Percentiles rank a stretch among this genome's conserved stretches.
These are phyloP conservation scores for Schizopygopsis pylzovi DNA, from an alignment of 2,797 vertebrate genomes.

Conservation along the genomic window DNA sequence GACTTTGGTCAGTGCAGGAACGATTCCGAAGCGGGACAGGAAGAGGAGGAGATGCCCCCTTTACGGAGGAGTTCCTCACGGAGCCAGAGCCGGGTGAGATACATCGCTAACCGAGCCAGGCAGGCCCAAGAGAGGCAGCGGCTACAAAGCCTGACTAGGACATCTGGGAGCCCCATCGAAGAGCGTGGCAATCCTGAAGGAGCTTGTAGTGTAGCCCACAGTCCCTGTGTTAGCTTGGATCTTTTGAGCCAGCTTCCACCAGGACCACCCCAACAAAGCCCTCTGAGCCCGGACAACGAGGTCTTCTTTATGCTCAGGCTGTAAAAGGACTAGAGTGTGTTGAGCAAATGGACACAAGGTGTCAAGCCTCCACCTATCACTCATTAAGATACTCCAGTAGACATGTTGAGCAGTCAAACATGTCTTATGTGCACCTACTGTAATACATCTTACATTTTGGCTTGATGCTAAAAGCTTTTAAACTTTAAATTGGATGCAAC, in stretches of 20 bases:
- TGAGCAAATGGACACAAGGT: background rate
- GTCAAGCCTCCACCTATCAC: background rate
- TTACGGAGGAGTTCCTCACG: constrained; percentile 87
- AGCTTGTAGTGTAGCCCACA: constrained; percentile 83
- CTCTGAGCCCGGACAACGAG: constrained; percentile 73
- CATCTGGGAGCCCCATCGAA: constrained; percentile 78
- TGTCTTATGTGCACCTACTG: constrained; percentile 21
- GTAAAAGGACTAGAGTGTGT: constrained; percentile 53
- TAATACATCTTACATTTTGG: constrained; percentile 14
- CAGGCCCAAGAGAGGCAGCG: constrained; percentile 90
- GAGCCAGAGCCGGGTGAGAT: constrained; percentile 92
- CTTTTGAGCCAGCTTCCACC: constrained; percentile 69
- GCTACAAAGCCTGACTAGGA: constrained; percentile 75
- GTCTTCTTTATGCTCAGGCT: constrained; percentile 85
- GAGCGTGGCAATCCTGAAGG: constrained; percentile 93
- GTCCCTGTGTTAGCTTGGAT: constrained; percentile 78
- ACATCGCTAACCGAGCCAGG: constrained; percentile 90
- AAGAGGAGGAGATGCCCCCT: constrained; percentile 71
- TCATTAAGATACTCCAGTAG: background rate
- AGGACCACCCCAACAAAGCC: constrained; percentile 63
- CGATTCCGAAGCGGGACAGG: constrained; percentile 31
- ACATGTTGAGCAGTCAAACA: constrained; percentile 18
- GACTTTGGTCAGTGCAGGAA: constrained; percentile 67
- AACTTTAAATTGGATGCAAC: constrained; percentile 26
- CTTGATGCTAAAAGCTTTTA: constrained; percentile 23